phyloP scores from a whole-genome alignment of 2,797 vertebrate species.

The Jordanella pulchra region DNA sequence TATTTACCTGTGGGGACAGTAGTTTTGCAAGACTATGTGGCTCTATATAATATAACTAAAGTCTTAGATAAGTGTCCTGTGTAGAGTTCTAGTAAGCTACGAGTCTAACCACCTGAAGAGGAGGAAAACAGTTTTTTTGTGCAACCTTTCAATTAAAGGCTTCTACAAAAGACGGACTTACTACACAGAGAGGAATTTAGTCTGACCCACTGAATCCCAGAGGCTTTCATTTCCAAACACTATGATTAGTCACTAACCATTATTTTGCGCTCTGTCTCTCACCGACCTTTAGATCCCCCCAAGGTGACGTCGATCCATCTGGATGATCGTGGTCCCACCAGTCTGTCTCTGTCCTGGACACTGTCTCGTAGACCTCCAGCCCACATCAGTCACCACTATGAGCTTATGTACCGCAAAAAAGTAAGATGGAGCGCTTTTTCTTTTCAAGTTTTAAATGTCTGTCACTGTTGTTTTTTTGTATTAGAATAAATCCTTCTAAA shows the following conservation, averaged over 20 bases:
- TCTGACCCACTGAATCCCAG: slow-evolving; percentile 39
- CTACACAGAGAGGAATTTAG: slow-evolving; percentile 43
- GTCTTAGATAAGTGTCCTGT: slow-evolving; percentile 3
- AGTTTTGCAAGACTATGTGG: not conserved
- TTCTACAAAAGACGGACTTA: slow-evolving; percentile 18
- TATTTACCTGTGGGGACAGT: not conserved
- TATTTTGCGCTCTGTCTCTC: slow-evolving; percentile 60
- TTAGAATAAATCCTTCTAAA: not conserved
- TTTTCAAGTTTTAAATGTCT: not conserved
- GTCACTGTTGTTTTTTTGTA: not conserved
- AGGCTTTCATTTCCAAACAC: slow-evolving; percentile 54
- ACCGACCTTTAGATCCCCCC: slow-evolving; percentile 84
- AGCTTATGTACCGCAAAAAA: slow-evolving; percentile 97
- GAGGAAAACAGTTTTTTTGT: slow-evolving; percentile 10
- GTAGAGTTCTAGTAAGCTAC: not conserved
- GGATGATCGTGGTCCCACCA: slow-evolving; percentile 84
- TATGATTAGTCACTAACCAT: slow-evolving; percentile 63
- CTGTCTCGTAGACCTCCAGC: slow-evolving; percentile 85
- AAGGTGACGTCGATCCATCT: slow-evolving; percentile 88
- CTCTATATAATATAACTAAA: not conserved
- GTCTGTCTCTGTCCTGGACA: slow-evolving; percentile 88
- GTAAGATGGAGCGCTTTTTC: slow-evolving; percentile 52
- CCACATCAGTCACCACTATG: slow-evolving; percentile 88
- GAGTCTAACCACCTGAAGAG: not conserved
- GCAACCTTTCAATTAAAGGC: slow-evolving; percentile 11